These are phyloP conservation scores for Neomorphus geoffroyi DNA, from an alignment of 2,797 vertebrate species.

Conservation along the genomic window DNA sequence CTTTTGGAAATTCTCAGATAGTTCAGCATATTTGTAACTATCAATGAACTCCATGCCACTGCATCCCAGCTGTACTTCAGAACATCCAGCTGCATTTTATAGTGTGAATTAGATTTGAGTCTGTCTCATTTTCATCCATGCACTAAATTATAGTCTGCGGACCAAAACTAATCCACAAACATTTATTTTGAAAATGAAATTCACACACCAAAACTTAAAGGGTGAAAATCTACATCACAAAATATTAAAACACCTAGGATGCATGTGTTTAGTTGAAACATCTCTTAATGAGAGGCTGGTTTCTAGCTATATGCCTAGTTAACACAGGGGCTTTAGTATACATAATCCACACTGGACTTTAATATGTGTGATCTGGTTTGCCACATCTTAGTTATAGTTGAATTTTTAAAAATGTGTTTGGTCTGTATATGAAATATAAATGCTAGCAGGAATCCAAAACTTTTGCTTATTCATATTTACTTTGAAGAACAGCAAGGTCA, in stretches of 20 bases:
- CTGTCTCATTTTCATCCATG: conserved; percentile 51
- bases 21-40: conserved; percentile 1
- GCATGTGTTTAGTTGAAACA: background rate
- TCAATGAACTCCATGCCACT: background rate
- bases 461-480: background rate
- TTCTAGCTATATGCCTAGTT: background rate
- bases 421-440: background rate
- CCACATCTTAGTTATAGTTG: background rate
- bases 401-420: conserved; percentile 16
- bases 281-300: background rate
- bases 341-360: background rate
- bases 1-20: conserved; percentile 8
- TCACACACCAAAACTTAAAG: background rate
- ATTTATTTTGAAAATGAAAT: conserved; percentile 46
- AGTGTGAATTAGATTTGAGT: conserved; percentile 35
- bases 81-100: conserved; percentile 41
- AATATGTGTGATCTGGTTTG: conserved; percentile 25
- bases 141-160: conserved; percentile 38
- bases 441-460: background rate
- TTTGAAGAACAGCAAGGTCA: background rate
- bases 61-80: conserved; percentile 16
- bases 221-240: background rate
- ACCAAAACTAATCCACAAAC: conserved; percentile 50
- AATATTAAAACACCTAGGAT: background rate
- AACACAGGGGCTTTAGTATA: background rate